Percentiles rank a stretch among this genome's conserved stretches.
Evolutionary conservation across 2,113 vertebrate genomes (phyloP).

Genomic region (Sinocyclocheilus grahami): DNA sequence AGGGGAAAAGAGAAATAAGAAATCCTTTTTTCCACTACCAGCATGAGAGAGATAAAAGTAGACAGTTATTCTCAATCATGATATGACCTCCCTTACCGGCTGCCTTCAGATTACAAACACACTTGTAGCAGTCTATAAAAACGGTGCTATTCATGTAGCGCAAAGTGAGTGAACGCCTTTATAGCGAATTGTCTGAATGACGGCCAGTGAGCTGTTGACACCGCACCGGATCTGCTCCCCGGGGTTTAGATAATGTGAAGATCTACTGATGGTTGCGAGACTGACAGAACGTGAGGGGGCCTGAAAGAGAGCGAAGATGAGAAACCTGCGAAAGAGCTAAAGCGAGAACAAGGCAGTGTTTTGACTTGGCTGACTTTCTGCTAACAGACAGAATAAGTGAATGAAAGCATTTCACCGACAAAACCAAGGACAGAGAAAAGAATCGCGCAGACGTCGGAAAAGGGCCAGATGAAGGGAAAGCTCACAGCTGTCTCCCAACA

Average conservation of each 20-base stretch:
- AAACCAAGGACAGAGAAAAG: constrained; percentile 38
- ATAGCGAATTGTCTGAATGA: constrained; percentile 24
- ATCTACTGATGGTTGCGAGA: constrained; percentile 19
- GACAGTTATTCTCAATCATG: neutral
- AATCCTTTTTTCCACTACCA: neutral
- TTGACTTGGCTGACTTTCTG: constrained; percentile 59
- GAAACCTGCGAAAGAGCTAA: neutral
- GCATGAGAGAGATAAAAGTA: constrained; percentile 16
- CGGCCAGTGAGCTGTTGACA: constrained; percentile 18
- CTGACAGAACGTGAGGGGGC: constrained; percentile 10
- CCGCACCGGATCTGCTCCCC: constrained; percentile 9
- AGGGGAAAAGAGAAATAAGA: neutral
- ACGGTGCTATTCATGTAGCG: neutral
- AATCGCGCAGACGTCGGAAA: constrained; percentile 53
- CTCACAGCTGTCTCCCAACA: constrained; percentile 54
- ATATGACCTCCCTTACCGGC: constrained; percentile 2
- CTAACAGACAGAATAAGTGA: constrained; percentile 59
- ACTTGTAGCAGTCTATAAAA: constrained; percentile 8
- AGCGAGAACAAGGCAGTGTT: constrained; percentile 43
- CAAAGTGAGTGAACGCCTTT: neutral
- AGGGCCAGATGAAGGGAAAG: constrained; percentile 60
- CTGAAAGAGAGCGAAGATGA: constrained; percentile 26
- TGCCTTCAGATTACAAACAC: constrained; percentile 17
- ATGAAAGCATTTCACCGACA: constrained; percentile 50
- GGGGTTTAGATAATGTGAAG: constrained; percentile 29